These are phyloP conservation scores for Agonum fuliginosum DNA, from an alignment of 2,888 invertebrate genomes.

Conservation along the genomic window DNA sequence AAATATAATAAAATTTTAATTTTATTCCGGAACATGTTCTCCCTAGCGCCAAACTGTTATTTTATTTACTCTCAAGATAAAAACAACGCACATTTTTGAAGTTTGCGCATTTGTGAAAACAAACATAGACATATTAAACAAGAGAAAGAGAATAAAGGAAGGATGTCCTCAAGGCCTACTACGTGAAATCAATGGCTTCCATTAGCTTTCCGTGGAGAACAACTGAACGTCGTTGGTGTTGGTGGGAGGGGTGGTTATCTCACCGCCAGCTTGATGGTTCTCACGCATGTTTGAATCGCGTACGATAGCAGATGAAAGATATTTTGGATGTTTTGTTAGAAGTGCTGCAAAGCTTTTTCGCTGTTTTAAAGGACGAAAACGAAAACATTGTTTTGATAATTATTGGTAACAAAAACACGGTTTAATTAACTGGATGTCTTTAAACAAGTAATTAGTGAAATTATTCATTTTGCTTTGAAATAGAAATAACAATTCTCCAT, in stretches of 20 bases:
- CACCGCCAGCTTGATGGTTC: slow-evolving; percentile 19
- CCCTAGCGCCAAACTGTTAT: background rate
- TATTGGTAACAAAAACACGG: background rate
- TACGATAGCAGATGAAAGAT: slow-evolving; percentile 6
- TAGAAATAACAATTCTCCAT: too few relatives aligned
- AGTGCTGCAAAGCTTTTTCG: background rate
- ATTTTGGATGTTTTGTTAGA: slow-evolving; percentile 5
- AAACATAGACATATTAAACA: slow-evolving; percentile 27
- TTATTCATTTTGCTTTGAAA: too few relatives aligned
- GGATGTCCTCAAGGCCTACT: slow-evolving; percentile 48
- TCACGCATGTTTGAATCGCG: slow-evolving; percentile 27
- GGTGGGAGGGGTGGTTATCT: slow-evolving; percentile 20
- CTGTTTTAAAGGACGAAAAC: too few relatives aligned
- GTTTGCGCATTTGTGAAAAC: slow-evolving; percentile 39
- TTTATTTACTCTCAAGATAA: slow-evolving; percentile 21
- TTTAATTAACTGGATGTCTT: background rate
- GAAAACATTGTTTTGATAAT: too few relatives aligned
- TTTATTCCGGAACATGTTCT: slow-evolving; percentile 18
- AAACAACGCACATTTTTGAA: slow-evolving; percentile 22
- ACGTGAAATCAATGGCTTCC: slow-evolving; percentile 48
- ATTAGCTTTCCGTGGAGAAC: slow-evolving; percentile 40
- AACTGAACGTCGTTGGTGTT: background rate
- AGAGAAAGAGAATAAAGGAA: slow-evolving; percentile 13
- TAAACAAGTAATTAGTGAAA: too few relatives aligned
- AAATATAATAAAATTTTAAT: slow-evolving; percentile 39